phyloP scores from a whole-genome alignment of 2,888 invertebrate species.

The Ganaspis brasiliensis region DNA sequence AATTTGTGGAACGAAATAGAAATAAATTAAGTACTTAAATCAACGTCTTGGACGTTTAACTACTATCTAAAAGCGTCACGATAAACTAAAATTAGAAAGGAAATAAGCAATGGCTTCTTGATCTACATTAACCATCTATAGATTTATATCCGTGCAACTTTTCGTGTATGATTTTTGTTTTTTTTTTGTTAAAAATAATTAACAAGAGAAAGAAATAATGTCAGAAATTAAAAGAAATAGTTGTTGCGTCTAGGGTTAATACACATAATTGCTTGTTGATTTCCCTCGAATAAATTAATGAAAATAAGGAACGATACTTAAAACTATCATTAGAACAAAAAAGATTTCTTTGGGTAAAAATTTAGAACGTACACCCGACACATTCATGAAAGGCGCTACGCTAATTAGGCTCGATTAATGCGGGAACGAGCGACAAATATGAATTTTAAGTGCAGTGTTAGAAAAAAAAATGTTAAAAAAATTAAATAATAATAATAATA shows the following conservation, averaged over 20 bases:
- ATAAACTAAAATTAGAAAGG: constrained; percentile 45
- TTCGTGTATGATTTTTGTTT: constrained; percentile 39
- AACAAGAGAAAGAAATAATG: constrained; percentile 58
- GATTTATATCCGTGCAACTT: constrained; percentile 40
- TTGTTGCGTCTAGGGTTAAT: constrained; percentile 46
- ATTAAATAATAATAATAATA: constrained; percentile 57
- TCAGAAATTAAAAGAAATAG: constrained; percentile 55
- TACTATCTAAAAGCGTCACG: constrained; percentile 61
- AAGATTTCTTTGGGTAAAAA: constrained; percentile 38
- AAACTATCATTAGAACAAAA: neutral
- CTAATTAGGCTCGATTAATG: constrained; percentile 12
- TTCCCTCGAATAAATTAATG: constrained; percentile 36
- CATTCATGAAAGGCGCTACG: constrained; percentile 36
- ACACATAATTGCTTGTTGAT: constrained; percentile 11
- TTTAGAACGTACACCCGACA: constrained; percentile 17
- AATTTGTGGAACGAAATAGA: constrained; percentile 45
- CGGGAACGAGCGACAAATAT: constrained; percentile 42
- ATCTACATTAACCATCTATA: constrained; percentile 39
- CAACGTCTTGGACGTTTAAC: constrained; percentile 63
- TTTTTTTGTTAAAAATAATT: constrained; percentile 61
- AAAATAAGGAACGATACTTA: constrained; percentile 20
- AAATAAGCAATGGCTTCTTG: constrained; percentile 27
- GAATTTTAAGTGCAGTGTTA: constrained; percentile 42
- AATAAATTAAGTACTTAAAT: constrained; percentile 79
- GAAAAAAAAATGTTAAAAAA: constrained; percentile 49